Conservation (phyloP, 2,113 vertebrate species). For the Limnothrissa miodon region DNA sequence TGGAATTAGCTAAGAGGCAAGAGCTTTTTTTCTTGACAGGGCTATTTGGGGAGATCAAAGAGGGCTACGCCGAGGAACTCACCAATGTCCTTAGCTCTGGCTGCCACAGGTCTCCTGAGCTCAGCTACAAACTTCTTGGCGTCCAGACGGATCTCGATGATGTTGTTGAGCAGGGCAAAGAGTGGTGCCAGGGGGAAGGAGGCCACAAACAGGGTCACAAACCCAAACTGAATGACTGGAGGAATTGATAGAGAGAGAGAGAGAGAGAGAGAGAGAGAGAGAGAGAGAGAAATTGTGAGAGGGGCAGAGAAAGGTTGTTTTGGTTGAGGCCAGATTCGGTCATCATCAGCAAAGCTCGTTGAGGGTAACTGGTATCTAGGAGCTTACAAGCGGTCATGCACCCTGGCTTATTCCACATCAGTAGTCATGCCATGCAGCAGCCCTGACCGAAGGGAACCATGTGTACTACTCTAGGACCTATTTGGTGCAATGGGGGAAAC, state of each 20-base stretch:
- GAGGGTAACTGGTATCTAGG: background rate
- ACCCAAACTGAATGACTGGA: constrained; percentile 98
- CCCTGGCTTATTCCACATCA: background rate
- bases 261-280: background rate
- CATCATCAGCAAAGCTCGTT: background rate
- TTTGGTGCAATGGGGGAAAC: background rate
- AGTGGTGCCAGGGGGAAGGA: constrained; percentile 95
- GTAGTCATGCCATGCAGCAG: background rate
- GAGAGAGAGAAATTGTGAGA: background rate
- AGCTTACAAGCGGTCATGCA: background rate
- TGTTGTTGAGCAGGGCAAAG: constrained; percentile 96
- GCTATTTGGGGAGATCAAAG: background rate
- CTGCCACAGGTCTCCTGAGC: constrained; percentile 89
- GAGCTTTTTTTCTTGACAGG: background rate
- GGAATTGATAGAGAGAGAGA: constrained; percentile 20
- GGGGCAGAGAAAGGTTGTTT: background rate
- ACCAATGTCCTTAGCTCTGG: constrained; percentile 97
- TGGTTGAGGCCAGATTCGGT: background rate
- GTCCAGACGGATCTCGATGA: constrained; percentile 97
- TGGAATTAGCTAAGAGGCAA: background rate
- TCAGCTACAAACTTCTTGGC: constrained; percentile 96
- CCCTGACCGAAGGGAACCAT: background rate
- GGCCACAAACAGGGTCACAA: constrained; percentile 96
- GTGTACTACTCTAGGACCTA: background rate
- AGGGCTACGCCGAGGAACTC: constrained; percentile 41